Conservation (phyloP, 1,140 invertebrate species). For the Brachionus rubens region DNA sequence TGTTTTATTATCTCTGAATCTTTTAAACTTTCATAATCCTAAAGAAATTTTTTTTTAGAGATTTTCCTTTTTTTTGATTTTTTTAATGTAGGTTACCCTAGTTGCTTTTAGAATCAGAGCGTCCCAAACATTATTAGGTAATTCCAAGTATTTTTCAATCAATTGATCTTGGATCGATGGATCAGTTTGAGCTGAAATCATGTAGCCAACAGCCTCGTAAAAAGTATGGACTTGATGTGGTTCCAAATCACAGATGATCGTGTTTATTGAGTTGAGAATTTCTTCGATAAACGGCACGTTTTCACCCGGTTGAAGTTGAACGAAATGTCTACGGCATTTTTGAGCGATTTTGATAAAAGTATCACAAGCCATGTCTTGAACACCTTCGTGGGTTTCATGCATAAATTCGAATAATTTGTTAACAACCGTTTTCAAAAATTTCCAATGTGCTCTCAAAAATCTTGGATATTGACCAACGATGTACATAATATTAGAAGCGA, state of each 20-base stretch:
- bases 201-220: constrained; percentile 98
- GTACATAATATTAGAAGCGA: constrained; percentile 99
- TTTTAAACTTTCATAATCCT: constrained; percentile 91
- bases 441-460: constrained; percentile 98
- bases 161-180: constrained; percentile 78
- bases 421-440: constrained; percentile 99
- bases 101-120: constrained; percentile 94
- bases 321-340: constrained; percentile 96
- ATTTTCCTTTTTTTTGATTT: not conserved
- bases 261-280: constrained; percentile 89
- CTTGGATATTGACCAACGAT: constrained; percentile 99
- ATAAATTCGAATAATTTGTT: constrained; percentile 99
- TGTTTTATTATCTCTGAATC: constrained; percentile 94
- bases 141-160: constrained; percentile 93
- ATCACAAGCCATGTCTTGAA: constrained; percentile 98
- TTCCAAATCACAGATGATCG: constrained; percentile 97
- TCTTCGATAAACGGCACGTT: constrained; percentile 97
- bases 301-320: constrained; percentile 87
- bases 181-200: constrained; percentile 93
- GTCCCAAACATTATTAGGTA: constrained; percentile 99
- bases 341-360: constrained; percentile 99
- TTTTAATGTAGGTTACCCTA: constrained; percentile 62
- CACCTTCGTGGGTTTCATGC: constrained; percentile 99
- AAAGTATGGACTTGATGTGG: constrained; percentile 97
- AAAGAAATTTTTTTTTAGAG: constrained; percentile 49